These are phyloP conservation scores for Ephydatia muelleri DNA, from an alignment of 37 sponge, comb jelly and placozoan species.

Conservation along the genomic window DNA sequence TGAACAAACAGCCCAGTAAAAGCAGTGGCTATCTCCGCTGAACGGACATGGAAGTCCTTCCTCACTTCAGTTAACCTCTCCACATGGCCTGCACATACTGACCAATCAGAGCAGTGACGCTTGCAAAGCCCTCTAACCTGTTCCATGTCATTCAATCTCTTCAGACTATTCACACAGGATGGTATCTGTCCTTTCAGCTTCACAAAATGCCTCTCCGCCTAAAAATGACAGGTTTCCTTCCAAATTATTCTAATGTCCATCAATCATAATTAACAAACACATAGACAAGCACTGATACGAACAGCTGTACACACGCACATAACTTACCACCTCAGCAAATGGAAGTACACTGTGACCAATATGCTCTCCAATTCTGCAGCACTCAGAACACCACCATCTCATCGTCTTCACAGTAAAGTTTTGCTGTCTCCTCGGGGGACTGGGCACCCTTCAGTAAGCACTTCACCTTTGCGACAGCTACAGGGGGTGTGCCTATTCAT, in stretches of 20 bases:
- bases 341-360: conserved; percentile 7
- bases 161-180: neutral
- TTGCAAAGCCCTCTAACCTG: neutral
- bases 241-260: too few relatives aligned
- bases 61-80: neutral
- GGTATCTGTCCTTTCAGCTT: neutral
- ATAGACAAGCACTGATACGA: neutral
- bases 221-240: neutral
- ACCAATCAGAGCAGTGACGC: neutral
- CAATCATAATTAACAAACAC: too few relatives aligned
- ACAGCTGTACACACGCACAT: neutral
- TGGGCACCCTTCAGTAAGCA: neutral
- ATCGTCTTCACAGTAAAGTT: conserved; percentile 27
- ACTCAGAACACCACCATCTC: neutral
- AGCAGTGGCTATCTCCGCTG: neutral
- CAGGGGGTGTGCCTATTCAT: conserved; percentile 2
- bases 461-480: conserved; percentile 3
- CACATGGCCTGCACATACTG: neutral
- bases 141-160: neutral
- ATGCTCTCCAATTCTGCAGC: conserved; percentile 9
- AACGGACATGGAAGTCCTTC: neutral
- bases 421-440: neutral
- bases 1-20: neutral
- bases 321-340: conserved; percentile 26
- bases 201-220: neutral